Evolutionary conservation across 2,113 vertebrate genomes (phyloP).

Genomic region (Pomatorhinus ruficollis): DNA sequence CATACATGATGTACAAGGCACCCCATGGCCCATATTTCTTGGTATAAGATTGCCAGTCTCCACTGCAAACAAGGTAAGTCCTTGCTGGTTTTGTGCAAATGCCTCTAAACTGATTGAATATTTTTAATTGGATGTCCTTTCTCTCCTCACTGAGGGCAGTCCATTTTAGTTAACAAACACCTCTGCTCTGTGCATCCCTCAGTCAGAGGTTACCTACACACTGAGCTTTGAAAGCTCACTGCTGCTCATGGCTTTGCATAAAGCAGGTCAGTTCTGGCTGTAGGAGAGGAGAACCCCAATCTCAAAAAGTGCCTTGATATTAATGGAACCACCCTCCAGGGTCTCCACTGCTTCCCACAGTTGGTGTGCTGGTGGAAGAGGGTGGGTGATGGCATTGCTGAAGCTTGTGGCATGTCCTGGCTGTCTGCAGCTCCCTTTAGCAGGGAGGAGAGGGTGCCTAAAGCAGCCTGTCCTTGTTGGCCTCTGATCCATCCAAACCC

Average conservation of each 20-base stretch:
- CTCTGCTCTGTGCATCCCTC: background rate
- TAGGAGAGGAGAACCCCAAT: background rate
- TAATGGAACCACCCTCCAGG: background rate
- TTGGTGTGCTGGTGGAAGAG: background rate
- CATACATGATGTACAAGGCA: accelerated
- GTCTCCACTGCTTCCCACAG: background rate
- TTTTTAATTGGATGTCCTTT: background rate
- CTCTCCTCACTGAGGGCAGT: background rate
- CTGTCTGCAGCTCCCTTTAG: background rate
- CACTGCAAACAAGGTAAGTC: background rate
- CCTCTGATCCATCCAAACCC: background rate
- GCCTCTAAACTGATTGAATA: background rate
- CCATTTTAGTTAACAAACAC: background rate
- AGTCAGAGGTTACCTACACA: background rate
- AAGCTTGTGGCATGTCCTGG: background rate
- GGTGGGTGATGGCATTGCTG: background rate
- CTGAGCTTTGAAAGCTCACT: background rate
- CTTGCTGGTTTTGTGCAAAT: background rate
- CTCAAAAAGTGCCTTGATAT: background rate
- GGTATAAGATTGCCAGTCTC: background rate
- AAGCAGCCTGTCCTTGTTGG: background rate
- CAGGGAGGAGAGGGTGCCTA: background rate
- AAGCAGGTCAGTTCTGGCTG: background rate
- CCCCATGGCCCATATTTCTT: accelerated
- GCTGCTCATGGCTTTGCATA: background rate